Evolutionary conservation across 2,888 invertebrate genomes (phyloP), one percentile per base, ranked within the genome.

Genomic region (Nysson spinosus): DNA sequence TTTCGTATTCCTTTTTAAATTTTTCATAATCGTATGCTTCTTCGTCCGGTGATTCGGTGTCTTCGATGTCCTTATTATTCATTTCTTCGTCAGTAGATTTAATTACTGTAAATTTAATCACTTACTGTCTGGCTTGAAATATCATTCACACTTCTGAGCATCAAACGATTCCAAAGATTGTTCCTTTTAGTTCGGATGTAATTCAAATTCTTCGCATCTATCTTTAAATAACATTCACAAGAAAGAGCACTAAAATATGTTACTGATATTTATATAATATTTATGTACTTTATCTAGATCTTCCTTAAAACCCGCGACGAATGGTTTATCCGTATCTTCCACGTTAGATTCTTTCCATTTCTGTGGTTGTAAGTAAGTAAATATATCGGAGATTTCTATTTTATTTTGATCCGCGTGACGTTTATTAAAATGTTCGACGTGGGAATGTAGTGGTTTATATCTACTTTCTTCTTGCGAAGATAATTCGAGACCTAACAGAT

Each of bases 1-100:
- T 83, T 24, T 88, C 80, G 68, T 91, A 91, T 72, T 90, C 89
- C 4, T 82, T 78, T 60, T 88, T 80, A 34, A 90, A 85, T 37
- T 78, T 78, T 9, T 87, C 80, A 54, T 89, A 89, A 77, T 89
- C 85, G 58, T 89, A 89, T 3, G 79, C 72, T 22, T 81, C 73
- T 49, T 77, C 68, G 3, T 39, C 32, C n/a, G 44, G 14, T 28
- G 37, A 19, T 22, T 69, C 57, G 4, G 24, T 55, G 19, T 47
- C 28, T 6, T 49, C 46, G 3, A 7, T 5, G 12, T 60, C 1
- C 1, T 0, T 5, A 6, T 7, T n/a, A 17, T 26, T 12, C 16
- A 7, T 30, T 30, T 30, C 32, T 19, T 14, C 19, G 7, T 17
- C 3, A 11, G 11, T 0, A 34, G 19, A 1, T 11, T n/a, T 35